phyloP scores from a whole-genome alignment of 2,797 vertebrate species.

The Pampus argenteus region DNA sequence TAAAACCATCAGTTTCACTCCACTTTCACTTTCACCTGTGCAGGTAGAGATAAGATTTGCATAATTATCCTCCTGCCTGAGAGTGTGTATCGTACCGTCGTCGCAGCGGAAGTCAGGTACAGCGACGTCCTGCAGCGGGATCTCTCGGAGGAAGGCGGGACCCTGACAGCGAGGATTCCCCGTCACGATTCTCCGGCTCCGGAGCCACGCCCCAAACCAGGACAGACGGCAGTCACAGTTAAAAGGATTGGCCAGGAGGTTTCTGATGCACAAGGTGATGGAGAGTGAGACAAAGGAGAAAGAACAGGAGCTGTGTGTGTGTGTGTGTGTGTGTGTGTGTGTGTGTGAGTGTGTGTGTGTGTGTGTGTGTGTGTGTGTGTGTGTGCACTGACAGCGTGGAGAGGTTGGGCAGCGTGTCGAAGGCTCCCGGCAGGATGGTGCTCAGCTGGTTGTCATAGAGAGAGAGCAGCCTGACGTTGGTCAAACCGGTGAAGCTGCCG shows the following conservation, averaged over 20 bases:
- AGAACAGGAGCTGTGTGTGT: background rate
- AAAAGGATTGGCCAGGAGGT: conserved; percentile 95
- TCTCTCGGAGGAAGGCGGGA: conserved; percentile 94
- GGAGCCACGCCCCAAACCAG: conserved; percentile 96
- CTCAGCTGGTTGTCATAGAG: conserved; percentile 97
- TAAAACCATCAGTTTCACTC: too few relatives aligned
- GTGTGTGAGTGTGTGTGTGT: conserved; percentile 28
- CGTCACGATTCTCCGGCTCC: conserved; percentile 94
- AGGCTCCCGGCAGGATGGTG: conserved; percentile 93
- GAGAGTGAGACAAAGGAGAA: background rate
- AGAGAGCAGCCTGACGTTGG: conserved; percentile 93
- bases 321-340: background rate
- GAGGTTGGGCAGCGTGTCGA: conserved; percentile 94
- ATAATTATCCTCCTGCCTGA: background rate
- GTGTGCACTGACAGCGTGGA: conserved; percentile 72
- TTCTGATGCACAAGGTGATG: conserved; percentile 78
- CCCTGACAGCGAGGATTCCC: conserved; percentile 96
- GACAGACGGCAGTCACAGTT: conserved; percentile 96
- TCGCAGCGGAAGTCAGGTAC: conserved; percentile 95
- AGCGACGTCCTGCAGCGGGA: conserved; percentile 96
- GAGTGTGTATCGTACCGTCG: conserved; percentile 85
- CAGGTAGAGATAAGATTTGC: too few relatives aligned
- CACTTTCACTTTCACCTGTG: too few relatives aligned
- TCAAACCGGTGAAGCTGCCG: conserved; percentile 94
- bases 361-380: background rate